Evolutionary conservation across 2,797 vertebrate genomes (phyloP), one percentile per base, ranked within the genome.

Genomic region (Hylomyscus alleni): DNA sequence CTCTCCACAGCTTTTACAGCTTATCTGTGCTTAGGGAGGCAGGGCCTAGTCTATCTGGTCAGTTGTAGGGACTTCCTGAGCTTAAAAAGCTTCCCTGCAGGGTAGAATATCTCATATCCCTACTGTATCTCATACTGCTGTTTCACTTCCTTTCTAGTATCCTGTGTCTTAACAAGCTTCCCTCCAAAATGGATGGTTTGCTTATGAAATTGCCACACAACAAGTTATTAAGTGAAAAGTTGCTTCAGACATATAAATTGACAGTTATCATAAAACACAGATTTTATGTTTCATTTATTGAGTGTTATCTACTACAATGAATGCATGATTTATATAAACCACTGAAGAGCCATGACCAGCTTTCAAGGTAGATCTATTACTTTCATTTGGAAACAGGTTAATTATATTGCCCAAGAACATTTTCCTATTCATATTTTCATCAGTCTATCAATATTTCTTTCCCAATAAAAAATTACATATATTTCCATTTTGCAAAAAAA

Each of bases 241-340:
- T 7, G 22, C n/a, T 91, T 10, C 62, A 95, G 91, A 67, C 78
- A 93, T 15, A 65, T 52, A 96, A 89, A 93, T 92, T 8, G 82
- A 52, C 52, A 94, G 56, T 80, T 81, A 44, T 85, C 76, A 6
- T 54, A 93, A 93, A 94, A 85, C 40, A 84, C 37, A n/a, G 24
- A 88, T 56, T 91, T 94, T 81, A 92, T 8, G 9, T 69, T 60
- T 44, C 6, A 94, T 75, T 62, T 89, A 76, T 73, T 58, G 1
- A 94, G 17, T 80, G 20, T 14, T 83, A 75, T 47, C 19, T 14
- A 56, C 34, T 81, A 26, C 44, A 19, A 44, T 24, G 8, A 14
- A 8, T 92, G 3, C 6, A 54, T 76, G 11, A 26, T 83, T 89
- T 86, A 91, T 75, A n/a, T 19, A 77, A 37, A n/a, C 84, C 6